A percentile compares a stretch with the other conserved stretches of the same genome.
Conservation (phyloP, 2,113 vertebrate species). For the Rynchops niger region DNA sequence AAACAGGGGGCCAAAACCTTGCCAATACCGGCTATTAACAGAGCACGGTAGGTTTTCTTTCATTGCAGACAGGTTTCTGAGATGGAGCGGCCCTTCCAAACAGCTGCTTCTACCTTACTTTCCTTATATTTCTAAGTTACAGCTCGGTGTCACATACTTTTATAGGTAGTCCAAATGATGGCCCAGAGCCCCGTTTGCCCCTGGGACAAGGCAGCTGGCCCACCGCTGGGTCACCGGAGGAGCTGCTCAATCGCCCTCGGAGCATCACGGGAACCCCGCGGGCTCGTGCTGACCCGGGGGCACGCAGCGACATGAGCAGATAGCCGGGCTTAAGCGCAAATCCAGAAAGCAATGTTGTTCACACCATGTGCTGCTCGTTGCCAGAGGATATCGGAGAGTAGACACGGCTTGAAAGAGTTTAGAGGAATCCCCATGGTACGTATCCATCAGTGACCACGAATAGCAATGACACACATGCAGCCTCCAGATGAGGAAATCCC, state of each 20-base stretch:
- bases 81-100: background rate
- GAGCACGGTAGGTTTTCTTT: background rate
- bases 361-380: background rate
- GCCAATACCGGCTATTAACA: too few species aligned
- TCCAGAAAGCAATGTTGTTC: background rate
- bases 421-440: background rate
- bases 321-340: background rate
- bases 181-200: background rate
- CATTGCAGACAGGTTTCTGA: background rate
- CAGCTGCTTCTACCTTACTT: background rate
- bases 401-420: background rate
- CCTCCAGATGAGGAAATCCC: constrained; percentile 4
- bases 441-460: background rate
- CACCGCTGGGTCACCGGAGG: background rate
- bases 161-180: background rate
- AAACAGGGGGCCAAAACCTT: background rate
- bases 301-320: background rate
- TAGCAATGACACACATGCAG: background rate
- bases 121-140: background rate
- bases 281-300: background rate
- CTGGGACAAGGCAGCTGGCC: background rate
- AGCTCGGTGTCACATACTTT: background rate
- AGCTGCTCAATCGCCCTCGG: background rate
- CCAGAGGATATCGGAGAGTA: background rate
- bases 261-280: accelerated